Evolutionary conservation across 2,888 invertebrate genomes (phyloP).

Genomic region (Criorhina ranunculi): DNA sequence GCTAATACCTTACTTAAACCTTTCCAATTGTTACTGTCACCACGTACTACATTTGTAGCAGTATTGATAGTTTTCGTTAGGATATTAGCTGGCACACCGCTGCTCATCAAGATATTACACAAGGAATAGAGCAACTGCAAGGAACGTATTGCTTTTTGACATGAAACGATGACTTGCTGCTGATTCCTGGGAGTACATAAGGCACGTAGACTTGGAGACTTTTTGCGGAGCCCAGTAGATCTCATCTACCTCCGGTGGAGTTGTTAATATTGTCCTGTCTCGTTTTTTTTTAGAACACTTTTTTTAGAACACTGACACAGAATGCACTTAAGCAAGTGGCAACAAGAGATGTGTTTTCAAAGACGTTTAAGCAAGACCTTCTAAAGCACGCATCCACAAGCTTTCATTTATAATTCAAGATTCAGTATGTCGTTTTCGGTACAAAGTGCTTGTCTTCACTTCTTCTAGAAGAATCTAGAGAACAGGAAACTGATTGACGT

Average conservation of each 20-base stretch:
- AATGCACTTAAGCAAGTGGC: no score
- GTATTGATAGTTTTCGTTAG: slow-evolving; percentile 98
- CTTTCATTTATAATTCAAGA: no score
- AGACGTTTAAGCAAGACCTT: no score
- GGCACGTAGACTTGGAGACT: slow-evolving; percentile 94
- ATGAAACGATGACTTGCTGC: slow-evolving; percentile 90
- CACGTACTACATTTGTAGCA: slow-evolving; percentile 95
- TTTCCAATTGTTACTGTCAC: slow-evolving; percentile 95
- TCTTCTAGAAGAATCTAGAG: no score
- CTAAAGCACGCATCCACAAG: no score
- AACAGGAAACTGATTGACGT: no score
- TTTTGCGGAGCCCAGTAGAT: slow-evolving; percentile 96
- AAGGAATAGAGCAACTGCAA: slow-evolving; percentile 92
- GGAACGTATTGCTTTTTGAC: slow-evolving; percentile 95
- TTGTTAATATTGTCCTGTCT: slow-evolving; percentile 95
- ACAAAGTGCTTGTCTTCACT: no score
- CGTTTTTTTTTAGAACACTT: no score
- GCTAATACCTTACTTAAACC: slow-evolving; percentile 95
- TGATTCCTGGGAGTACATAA: slow-evolving; percentile 97
- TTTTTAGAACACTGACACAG: no score
- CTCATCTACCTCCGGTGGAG: slow-evolving; percentile 90
- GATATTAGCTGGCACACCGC: slow-evolving; percentile 98
- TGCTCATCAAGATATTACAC: slow-evolving; percentile 96
- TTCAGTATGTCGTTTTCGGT: no score
- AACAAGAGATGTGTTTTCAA: no score